Conservation (phyloP, 2,888 invertebrate species). For the Meganola albula region DNA sequence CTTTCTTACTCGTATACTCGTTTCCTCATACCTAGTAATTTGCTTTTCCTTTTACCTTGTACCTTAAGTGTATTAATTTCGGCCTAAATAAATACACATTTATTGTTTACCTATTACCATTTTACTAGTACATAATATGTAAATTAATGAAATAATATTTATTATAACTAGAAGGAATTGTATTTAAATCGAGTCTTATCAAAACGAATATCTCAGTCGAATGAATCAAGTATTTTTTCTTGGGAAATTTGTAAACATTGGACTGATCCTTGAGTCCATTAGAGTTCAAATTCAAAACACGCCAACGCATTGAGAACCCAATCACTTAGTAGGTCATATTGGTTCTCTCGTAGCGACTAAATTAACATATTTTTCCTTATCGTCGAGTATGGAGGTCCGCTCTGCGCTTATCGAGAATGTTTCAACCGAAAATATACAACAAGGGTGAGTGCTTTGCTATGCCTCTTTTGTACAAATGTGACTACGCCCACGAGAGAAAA, state of each 20-base stretch:
- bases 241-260: conserved; percentile 71
- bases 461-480: conserved; percentile 61
- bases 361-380: conserved; percentile 77
- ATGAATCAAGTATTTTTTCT: conserved; percentile 42
- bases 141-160: too few species aligned
- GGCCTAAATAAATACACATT: conserved; percentile 28
- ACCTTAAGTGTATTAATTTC: conserved; percentile 36
- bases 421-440: conserved; percentile 64
- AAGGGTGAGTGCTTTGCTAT: conserved; percentile 49
- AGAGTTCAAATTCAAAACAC: conserved; percentile 67
- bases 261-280: conserved; percentile 44
- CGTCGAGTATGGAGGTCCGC: conserved; percentile 62
- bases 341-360: conserved; percentile 56
- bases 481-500: conserved; percentile 66
- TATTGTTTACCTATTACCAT: conserved; percentile 32
- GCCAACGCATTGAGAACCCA: conserved; percentile 62
- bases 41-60: conserved; percentile 31
- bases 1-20: conserved; percentile 42
- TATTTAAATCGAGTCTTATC: conserved; percentile 44
- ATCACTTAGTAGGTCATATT: conserved; percentile 76
- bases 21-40: conserved; percentile 35
- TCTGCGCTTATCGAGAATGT: conserved; percentile 65
- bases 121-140: too few species aligned
- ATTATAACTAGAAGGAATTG: too few species aligned
- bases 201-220: conserved; percentile 52